Base-by-base conservation (phyloP, 2,888 invertebrate species). In the Xestia sexstrigata region DNA sequence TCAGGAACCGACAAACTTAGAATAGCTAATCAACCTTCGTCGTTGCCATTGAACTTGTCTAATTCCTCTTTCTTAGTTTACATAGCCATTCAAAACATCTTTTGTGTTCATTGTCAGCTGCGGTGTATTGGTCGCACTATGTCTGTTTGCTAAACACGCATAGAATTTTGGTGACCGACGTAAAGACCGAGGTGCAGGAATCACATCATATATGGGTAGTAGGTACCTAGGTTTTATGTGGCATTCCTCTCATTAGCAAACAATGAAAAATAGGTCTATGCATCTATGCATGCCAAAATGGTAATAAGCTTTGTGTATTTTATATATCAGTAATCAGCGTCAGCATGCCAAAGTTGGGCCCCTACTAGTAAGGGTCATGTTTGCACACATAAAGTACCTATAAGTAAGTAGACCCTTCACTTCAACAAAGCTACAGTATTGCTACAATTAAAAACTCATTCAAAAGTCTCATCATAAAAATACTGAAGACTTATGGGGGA, bases 41-140 rank as follows among this genome's bases (percentile, higher is more conserved):
- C 30, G 20, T 71, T 78, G 15, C 70, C 52, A 63, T 74, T n/a
- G 49, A 52, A 30, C 58, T 73, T 58, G 30, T 30, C 55, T 74
- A 47, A 68, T 35, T 81, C 52, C 42, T 82, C 66, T 30, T 7
- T 49, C 55, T 63, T 68, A 82, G 80, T 81, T 81, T 77, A 82
- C 77, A 69, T 55, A 58, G 55, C 8, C 69, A 62, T 66, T 83
- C 78, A 82, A 65, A 78, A 82, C 79, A 81, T 49, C 83, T 75
- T 74, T 81, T 79, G 70, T 69, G 65, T 63, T 84, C 74, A 67
- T 70, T 73, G 65, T 82, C 73, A 76, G 68, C 69, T 67, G 52
- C 74, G 58, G 49, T 23, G 78, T 63, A 73, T 9, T 42, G 47
- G 26, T 26, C 26, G 60, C 13, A 62, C 39, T 35, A 26, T 30